Base-by-base conservation (phyloP, 2,888 invertebrate genomes). In the Meghimatium bilineatum region DNA sequence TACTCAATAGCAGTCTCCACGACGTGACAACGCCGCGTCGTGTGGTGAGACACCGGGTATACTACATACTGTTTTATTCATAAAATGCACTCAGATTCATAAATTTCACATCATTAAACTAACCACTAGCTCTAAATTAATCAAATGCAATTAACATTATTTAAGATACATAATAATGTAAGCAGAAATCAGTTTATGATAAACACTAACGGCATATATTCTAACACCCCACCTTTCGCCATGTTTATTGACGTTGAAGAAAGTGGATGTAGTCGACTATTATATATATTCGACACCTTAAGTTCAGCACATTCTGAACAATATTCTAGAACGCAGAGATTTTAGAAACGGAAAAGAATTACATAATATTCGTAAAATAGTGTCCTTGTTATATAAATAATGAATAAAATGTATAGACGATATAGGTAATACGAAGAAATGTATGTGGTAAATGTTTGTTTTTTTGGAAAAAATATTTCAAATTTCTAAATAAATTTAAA, bases 201-300 rank as follows among this genome's bases (percentile, higher is more conserved):
- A n/a, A 72, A 69, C 2, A 71, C 29, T 29, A 14, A 66, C 3
- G 14, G 14, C n/a, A 8, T 32, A 66, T 32, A 29, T 17, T 77
- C 26, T 32, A 23, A 32, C 52, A 44, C 26, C 85, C 63, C 82
- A 88, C 88, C 88, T 87, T 87, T 88, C 88, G 88, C 88, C 88
- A 88, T 88, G 84, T 87, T 86, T 83, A 80, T 79, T 83, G 85
- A 85, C 85, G 85, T 83, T 83, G 83, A 36, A 78, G 29, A 63
- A 78, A 77, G 60, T 81, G 72, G 63, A n/a, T 44, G 81, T 60
- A 81, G 5, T 80, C 80, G 80, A 80, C 17, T 80, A 52, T 34
- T 29, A n/a, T n/a, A n/a, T 0, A 5, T 32, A 52, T 0, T 66
- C 66, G 66, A 2, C 1, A 12, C 2, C 17, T 17, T 66, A 3